A percentile compares a stretch with the other conserved stretches of the same genome.
phyloP scores from a whole-genome alignment of 2,113 vertebrate genomes.

The Clarias magur region DNA sequence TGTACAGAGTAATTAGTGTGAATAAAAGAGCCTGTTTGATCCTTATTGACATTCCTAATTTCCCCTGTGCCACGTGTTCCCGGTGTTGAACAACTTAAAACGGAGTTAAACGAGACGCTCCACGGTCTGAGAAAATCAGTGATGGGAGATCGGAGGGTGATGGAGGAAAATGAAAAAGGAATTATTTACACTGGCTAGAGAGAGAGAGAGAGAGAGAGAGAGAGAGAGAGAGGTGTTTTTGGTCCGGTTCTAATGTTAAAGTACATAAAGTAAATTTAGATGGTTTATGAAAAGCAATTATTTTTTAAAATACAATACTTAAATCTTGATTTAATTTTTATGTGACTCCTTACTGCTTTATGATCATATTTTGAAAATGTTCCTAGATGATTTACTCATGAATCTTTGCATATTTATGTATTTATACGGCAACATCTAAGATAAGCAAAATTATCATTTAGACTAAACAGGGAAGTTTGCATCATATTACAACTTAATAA shows the following conservation, averaged over 20 bases:
- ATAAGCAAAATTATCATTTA: not conserved
- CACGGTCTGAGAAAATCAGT: slow-evolving; percentile 43
- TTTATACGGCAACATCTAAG: not conserved
- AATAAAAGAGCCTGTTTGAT: slow-evolving; percentile 56
- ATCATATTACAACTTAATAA: not conserved
- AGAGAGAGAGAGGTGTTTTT: slow-evolving; percentile 18
- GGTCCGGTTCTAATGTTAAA: not conserved
- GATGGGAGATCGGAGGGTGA: slow-evolving; percentile 38
- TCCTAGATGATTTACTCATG: not conserved
- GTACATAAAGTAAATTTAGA: not conserved
- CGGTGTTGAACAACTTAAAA: slow-evolving; percentile 50
- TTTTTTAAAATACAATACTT: not conserved
- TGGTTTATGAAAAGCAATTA: not conserved
- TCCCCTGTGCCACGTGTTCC: slow-evolving; percentile 44
- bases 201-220: slow-evolving; percentile 44
- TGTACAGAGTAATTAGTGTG: slow-evolving; percentile 57
- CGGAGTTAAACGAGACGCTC: slow-evolving; percentile 49
- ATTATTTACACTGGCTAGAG: slow-evolving; percentile 21
- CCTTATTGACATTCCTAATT: slow-evolving; percentile 58
- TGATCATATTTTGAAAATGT: not conserved
- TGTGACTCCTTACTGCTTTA: not conserved
- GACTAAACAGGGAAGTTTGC: not conserved
- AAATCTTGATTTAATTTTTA: not conserved
- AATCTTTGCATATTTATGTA: not conserved
- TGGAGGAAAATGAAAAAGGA: slow-evolving; percentile 22